Conservation (phyloP, 2,888 invertebrate species). For the Desoria tigrina region DNA sequence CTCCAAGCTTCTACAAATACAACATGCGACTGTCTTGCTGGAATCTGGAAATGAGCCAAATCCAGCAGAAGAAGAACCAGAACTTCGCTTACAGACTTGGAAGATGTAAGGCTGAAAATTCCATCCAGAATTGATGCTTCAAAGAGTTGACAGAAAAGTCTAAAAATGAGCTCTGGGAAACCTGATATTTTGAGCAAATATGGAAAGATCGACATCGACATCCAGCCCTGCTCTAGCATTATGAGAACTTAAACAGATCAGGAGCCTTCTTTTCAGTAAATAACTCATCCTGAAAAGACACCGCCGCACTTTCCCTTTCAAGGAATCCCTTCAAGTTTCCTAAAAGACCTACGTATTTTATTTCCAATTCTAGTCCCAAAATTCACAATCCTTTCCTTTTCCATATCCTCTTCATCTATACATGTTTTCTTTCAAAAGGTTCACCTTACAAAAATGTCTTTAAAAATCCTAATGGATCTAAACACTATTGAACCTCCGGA, state of each 20-base stretch:
- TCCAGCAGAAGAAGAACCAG: too few species aligned
- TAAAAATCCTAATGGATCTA: neutral
- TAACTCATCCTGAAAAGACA: constrained; percentile 3
- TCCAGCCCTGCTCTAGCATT: too few species aligned
- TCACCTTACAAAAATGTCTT: neutral
- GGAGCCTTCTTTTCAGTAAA: neutral
- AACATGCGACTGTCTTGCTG: too few species aligned
- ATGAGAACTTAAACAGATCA: too few species aligned
- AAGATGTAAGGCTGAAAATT: constrained; percentile 1
- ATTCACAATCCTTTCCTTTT: too few species aligned
- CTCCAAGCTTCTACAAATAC: too few species aligned
- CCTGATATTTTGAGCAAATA: constrained; percentile 34
- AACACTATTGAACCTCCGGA: neutral
- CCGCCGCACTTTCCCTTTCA: constrained; percentile 6
- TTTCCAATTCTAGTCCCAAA: too few species aligned
- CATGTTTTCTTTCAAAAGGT: constrained; percentile 4
- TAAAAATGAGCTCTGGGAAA: constrained; percentile 30
- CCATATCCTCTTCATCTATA: too few species aligned
- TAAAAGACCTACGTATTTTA: neutral
- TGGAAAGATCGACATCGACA: constrained; percentile 19
- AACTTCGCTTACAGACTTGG: too few species aligned
- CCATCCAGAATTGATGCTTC: constrained; percentile 10
- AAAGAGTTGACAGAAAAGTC: constrained; percentile 20
- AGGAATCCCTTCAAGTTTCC: constrained; percentile 6
- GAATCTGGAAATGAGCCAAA: too few species aligned